These are phyloP conservation scores for Pelusios castaneus DNA, from an alignment of 2,113 vertebrate genomes.

Conservation along the genomic window DNA sequence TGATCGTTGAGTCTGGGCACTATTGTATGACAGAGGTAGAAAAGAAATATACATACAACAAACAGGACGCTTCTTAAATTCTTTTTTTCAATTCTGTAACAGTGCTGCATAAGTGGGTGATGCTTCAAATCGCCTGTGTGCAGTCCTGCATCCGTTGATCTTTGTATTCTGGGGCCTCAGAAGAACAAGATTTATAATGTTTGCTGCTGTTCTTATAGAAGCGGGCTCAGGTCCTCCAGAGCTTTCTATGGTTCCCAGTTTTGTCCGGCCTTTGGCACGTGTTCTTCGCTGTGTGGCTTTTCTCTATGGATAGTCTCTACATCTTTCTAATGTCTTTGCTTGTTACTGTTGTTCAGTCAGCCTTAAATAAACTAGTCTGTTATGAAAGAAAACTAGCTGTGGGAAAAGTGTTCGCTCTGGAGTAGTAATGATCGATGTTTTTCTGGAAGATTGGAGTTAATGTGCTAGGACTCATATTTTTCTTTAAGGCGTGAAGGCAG, in stretches of 20 bases:
- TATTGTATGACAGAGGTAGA: neutral
- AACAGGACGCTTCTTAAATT: fast-evolving
- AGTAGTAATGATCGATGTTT: neutral
- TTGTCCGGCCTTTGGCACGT: neutral
- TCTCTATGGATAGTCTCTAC: neutral
- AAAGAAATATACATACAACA: neutral
- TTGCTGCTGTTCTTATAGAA: neutral
- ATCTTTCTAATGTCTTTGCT: neutral
- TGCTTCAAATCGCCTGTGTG: neutral
- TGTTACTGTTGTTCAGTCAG: neutral
- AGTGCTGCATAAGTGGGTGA: fast-evolving
- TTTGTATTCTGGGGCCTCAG: fast-evolving
- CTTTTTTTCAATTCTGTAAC: neutral
- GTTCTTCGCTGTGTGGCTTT: neutral
- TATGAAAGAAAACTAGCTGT: neutral
- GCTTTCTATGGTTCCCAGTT: neutral
- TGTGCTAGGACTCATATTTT: neutral
- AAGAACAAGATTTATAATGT: fast-evolving
- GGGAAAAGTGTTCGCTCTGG: neutral
- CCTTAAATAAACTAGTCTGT: neutral
- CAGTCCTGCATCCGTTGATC: neutral
- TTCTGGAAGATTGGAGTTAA: neutral
- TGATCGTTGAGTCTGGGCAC: neutral
- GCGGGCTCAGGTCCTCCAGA: neutral
- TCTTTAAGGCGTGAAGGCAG: neutral